A percentile compares a stretch with the other conserved stretches of the same genome.
phyloP scores from a whole-genome alignment of 2,113 vertebrate genomes.

The Toxostoma redivivum region DNA sequence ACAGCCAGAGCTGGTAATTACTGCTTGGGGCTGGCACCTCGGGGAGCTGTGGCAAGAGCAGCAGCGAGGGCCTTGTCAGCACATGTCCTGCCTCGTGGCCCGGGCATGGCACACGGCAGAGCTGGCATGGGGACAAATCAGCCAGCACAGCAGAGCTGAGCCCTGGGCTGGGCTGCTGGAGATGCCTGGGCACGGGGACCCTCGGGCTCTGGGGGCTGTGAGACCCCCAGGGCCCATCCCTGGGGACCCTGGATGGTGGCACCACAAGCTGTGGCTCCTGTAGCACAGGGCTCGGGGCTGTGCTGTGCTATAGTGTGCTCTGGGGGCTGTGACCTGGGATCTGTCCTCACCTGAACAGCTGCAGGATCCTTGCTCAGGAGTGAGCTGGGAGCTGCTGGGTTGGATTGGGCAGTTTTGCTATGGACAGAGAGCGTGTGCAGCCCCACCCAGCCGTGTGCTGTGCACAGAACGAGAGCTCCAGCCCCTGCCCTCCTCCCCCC shows the following conservation, averaged over 20 bases:
- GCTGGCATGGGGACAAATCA: not conserved
- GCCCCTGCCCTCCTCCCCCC: not conserved
- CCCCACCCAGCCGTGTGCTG: fast-evolving
- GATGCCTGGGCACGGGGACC: not conserved
- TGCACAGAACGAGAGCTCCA: fast-evolving
- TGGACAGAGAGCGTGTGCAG: fast-evolving
- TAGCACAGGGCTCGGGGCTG: fast-evolving
- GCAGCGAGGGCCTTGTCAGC: not conserved
- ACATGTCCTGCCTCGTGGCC: not conserved
- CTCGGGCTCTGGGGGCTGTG: not conserved
- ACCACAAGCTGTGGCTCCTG: not conserved
- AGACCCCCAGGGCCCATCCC: not conserved
- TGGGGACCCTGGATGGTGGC: not conserved
- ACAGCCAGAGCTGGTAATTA: not conserved
- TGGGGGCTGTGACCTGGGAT: not conserved
- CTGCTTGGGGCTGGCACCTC: not conserved
- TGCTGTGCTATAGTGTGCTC: too few species aligned
- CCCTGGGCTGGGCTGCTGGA: not conserved
- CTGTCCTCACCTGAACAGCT: not conserved
- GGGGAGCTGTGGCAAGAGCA: not conserved
- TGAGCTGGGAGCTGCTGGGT: not conserved
- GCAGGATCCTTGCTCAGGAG: fast-evolving
- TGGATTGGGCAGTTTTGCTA: fast-evolving
- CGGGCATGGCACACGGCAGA: fast-evolving
- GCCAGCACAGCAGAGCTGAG: not conserved